These are phyloP conservation scores for Nephrotoma flavescens DNA, from an alignment of 2,888 invertebrate genomes.

Conservation along the genomic window DNA sequence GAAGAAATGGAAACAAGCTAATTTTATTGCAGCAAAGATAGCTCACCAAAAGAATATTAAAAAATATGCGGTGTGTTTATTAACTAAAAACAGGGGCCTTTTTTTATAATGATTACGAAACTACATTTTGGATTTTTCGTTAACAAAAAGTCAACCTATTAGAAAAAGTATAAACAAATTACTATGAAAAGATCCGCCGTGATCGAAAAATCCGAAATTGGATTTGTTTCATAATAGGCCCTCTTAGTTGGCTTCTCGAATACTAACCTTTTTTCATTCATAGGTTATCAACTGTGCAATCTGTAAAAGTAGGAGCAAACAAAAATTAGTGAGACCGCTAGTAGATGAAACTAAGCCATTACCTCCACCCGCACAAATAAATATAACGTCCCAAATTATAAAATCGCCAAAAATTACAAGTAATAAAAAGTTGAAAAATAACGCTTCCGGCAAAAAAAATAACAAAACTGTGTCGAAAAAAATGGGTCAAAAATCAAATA, in stretches of 20 bases:
- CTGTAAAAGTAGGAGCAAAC: background rate
- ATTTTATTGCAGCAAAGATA: conserved; percentile 1
- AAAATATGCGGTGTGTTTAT: background rate
- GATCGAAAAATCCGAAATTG: too few relatives aligned
- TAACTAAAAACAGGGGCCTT: too few relatives aligned
- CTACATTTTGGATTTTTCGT: too few relatives aligned
- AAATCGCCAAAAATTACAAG: background rate
- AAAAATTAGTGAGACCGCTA: background rate
- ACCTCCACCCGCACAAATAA: background rate
- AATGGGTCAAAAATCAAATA: background rate
- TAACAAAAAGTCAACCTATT: too few relatives aligned
- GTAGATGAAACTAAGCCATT: background rate
- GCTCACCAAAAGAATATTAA: background rate
- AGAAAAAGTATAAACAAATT: too few relatives aligned
- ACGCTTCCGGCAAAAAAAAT: background rate
- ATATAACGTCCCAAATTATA: background rate
- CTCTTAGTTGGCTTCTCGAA: too few relatives aligned
- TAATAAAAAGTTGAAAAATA: background rate
- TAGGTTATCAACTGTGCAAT: background rate
- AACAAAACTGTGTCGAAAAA: background rate
- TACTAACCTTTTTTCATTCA: background rate
- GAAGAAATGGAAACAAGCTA: background rate
- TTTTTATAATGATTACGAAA: background rate
- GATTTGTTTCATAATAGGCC: too few relatives aligned
- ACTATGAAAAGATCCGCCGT: too few relatives aligned